Percentiles rank a stretch among this genome's conserved stretches.
Conservation (phyloP, 35 echinoderm and acorn worm genomes). For the Amphiura filiformis region DNA sequence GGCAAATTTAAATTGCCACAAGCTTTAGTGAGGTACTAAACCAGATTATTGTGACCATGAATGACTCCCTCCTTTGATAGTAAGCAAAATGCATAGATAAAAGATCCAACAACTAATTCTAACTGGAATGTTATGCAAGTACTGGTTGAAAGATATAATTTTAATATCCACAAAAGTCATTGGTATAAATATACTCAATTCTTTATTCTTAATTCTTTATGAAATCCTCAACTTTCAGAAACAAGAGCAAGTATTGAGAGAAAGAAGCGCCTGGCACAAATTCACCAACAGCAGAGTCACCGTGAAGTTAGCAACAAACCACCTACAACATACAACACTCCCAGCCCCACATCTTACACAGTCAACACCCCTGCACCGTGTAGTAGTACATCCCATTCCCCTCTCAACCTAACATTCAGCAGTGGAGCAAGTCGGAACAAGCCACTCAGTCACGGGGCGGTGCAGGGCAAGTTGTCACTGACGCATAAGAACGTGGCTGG, state of each 20-base stretch:
- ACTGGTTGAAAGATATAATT: no score
- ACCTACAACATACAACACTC: conserved; percentile 11
- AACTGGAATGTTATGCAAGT: no score
- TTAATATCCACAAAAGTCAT: no score
- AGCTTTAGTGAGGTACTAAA: no score
- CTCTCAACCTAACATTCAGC: neutral
- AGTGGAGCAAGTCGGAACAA: neutral
- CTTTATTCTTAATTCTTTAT: neutral
- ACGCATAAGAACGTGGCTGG: neutral
- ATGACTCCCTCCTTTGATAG: no score
- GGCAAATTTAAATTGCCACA: no score
- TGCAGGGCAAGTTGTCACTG: neutral
- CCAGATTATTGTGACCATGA: no score
- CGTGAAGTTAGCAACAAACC: conserved; percentile 1
- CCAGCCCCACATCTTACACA: conserved; percentile 28
- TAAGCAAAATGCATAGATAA: no score
- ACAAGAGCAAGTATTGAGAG: conserved; percentile 76
- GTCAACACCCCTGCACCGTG: conserved; percentile 16
- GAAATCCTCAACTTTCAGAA: conserved; percentile 39
- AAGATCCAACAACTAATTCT: no score
- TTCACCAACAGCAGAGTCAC: conserved; percentile 31
- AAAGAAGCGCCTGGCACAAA: conserved; percentile 47
- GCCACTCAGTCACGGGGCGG: neutral
- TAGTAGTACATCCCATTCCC: neutral
- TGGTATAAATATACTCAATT: neutral